Conservation (phyloP, 1,140 invertebrate genomes). For the Arctopsyche grandis region DNA sequence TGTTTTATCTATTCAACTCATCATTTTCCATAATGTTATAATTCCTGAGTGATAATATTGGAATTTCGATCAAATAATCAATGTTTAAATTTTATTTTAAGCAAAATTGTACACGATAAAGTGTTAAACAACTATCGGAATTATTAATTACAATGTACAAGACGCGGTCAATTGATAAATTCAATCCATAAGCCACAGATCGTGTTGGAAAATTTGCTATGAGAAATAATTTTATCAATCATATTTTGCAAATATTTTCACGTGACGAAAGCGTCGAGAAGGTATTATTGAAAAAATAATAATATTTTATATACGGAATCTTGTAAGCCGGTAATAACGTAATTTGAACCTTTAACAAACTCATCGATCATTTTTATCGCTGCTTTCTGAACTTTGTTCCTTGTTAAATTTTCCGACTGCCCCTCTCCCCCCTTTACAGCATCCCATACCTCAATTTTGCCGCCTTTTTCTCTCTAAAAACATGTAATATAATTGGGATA, state of each 20-base stretch:
- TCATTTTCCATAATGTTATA: no score
- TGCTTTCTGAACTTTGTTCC: constrained; percentile 25
- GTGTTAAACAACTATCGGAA: no score
- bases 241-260: background rate
- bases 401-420: constrained; percentile 8
- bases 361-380: constrained; percentile 30
- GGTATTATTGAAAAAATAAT: background rate
- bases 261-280: background rate
- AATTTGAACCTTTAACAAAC: constrained; percentile 31
- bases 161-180: no score
- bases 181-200: no score
- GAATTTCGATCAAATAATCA: no score
- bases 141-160: no score
- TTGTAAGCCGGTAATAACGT: constrained; percentile 27
- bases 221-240: no score
- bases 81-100: no score
- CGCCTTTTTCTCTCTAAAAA: constrained; percentile 5
- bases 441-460: background rate
- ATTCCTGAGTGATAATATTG: no score
- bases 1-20: no score
- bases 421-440: background rate
- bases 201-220: no score
- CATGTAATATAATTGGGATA: constrained; percentile 31
- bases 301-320: background rate
- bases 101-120: no score